Conservation (phyloP, 1,140 invertebrate genomes). For the Macrosteles quadrilineatus region DNA sequence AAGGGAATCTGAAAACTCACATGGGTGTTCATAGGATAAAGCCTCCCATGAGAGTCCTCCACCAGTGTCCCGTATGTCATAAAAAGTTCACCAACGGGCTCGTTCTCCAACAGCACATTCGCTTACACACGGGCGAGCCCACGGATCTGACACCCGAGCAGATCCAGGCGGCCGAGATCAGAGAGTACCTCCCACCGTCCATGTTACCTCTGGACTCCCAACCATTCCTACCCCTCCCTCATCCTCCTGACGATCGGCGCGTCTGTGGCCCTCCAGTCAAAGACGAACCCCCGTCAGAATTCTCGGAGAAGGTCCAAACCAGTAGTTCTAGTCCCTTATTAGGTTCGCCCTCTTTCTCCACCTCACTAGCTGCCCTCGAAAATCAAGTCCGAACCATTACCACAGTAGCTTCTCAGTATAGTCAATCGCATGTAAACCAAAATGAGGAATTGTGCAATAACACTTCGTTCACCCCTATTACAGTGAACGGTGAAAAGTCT, state of each 20-base stretch:
- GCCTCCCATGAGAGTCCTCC: constrained; percentile 86
- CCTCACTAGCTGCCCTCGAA: constrained; percentile 72
- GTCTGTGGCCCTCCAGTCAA: constrained; percentile 56
- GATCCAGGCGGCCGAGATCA: constrained; percentile 80
- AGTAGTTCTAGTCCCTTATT: constrained; percentile 42
- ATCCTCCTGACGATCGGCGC: constrained; percentile 50
- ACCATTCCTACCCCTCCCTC: constrained; percentile 57
- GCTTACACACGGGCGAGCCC: constrained; percentile 89
- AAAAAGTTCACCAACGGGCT: constrained; percentile 96
- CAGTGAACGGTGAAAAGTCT: constrained; percentile 59
- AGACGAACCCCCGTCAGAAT: constrained; percentile 31
- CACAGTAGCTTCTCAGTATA: constrained; percentile 58
- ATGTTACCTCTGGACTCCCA: constrained; percentile 54
- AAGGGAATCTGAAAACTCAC: constrained; percentile 98
- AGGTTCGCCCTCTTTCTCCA: constrained; percentile 61
- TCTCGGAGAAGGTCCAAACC: constrained; percentile 34
- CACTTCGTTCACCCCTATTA: constrained; percentile 45
- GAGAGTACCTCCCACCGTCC: constrained; percentile 64
- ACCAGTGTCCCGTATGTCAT: constrained; percentile 98
- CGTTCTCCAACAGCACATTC: constrained; percentile 93
- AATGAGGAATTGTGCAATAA: constrained; percentile 51
- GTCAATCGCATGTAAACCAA: constrained; percentile 47
- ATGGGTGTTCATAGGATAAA: constrained; percentile 97
- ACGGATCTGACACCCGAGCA: constrained; percentile 84
- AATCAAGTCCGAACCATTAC: constrained; percentile 71